Base-by-base conservation (phyloP, 2,888 invertebrate species). In the Eulithis prunata region DNA sequence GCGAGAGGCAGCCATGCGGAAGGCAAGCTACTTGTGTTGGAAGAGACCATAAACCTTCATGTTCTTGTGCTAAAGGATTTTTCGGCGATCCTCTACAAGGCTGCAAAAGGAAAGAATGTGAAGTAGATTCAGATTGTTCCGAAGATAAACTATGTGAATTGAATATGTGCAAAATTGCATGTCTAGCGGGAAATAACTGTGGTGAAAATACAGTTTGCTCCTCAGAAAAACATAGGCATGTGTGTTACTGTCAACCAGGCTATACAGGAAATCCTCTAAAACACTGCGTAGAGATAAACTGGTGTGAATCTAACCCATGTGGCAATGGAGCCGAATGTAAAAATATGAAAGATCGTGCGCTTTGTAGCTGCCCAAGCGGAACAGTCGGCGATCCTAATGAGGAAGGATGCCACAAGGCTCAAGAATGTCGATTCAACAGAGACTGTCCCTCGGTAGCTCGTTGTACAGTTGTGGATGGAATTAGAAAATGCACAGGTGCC, bases 121-220 rank as follows among this genome's bases (percentile, higher is more conserved):
- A 94, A 64, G 83, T 80, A 0, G 95, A 96, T 78, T 89, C 94
- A 0, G 95, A 98, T 64, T 98, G 98, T 78, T 94, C 96, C 0
- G 95, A 95, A 57, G 97, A 98, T 80, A 97, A 97, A 88, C 93
- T 97, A 55, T 98, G 98, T 77, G 96, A 97, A 71, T 94, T 95
- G 68, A 95, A 96, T 81, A 96, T 95, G 91, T 98, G 98, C 82
- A 97, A 97, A 91, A 97, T 97, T 68, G 97, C 97, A 13, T 98
- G 98, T 81, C 92, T 97, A 21, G 95, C 96, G 4, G 94, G 95
- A n/a, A 97, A 97, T 84, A 96, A 96, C 13, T 98, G 98, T 78
- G 97, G 97, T 0, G 95, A 95, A 60, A 97, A 98, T 85, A 96
- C 98, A 0, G 91, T 98, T 49, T 98, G 98, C 81, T 96, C 97